Conservation (phyloP, 2,113 vertebrate species). For the Puffinus mauretanicus region DNA sequence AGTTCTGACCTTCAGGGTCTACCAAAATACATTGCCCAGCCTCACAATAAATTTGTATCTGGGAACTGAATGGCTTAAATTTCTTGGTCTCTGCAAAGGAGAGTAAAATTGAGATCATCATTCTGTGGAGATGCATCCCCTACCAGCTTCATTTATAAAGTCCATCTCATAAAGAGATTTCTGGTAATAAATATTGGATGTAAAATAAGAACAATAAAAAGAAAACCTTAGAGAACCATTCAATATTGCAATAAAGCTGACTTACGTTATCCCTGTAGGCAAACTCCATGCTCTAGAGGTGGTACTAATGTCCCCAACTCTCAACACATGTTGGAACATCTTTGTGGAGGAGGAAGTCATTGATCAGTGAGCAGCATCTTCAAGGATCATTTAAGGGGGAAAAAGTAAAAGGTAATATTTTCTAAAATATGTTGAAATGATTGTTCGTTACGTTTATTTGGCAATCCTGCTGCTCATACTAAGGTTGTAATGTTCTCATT, state of each 20-base stretch:
- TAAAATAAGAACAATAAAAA: slow-evolving; percentile 67
- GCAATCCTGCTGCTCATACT: slow-evolving; percentile 61
- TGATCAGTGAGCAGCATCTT: slow-evolving; percentile 46
- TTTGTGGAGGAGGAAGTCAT: slow-evolving; percentile 61
- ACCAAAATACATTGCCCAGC: neutral
- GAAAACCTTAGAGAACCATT: slow-evolving; percentile 61
- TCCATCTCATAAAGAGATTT: neutral
- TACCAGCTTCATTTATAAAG: slow-evolving; percentile 13
- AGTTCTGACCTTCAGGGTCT: slow-evolving; percentile 19
- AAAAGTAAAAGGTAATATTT: slow-evolving; percentile 57
- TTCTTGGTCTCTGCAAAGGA: slow-evolving; percentile 13
- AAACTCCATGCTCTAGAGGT: slow-evolving; percentile 63
- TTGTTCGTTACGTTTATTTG: slow-evolving; percentile 37
- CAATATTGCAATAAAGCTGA: slow-evolving; percentile 58
- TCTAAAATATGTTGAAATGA: neutral
- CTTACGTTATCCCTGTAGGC: slow-evolving; percentile 53
- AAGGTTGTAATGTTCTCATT: slow-evolving; percentile 8
- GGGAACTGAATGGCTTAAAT: neutral
- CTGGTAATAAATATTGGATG: neutral
- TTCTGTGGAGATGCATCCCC: slow-evolving; percentile 28
- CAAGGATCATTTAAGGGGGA: slow-evolving; percentile 36
- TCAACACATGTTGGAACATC: slow-evolving; percentile 62
- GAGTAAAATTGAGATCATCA: slow-evolving; percentile 1
- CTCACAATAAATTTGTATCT: slow-evolving; percentile 5
- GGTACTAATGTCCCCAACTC: slow-evolving; percentile 43